Percentiles rank a stretch among this genome's conserved stretches.
These are phyloP conservation scores for Myoxocephalus aenaeus DNA, from an alignment of 2,797 vertebrate genomes.

Conservation along the genomic window DNA sequence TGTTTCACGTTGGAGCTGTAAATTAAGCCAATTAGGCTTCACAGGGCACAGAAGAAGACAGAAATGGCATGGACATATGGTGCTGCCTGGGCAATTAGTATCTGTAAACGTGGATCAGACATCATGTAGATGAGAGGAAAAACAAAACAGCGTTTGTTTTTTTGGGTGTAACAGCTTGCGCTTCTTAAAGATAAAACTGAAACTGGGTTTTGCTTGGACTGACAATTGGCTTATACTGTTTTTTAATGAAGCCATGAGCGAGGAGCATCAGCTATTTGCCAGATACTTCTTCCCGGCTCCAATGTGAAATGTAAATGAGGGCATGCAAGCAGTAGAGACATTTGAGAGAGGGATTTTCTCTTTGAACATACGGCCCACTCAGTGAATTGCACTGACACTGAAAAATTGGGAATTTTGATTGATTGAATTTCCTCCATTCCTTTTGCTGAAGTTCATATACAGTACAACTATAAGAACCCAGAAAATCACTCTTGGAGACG, in stretches of 20 bases:
- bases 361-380: slow-evolving; percentile 76
- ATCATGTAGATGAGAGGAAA: slow-evolving; percentile 71
- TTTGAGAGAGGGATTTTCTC: slow-evolving; percentile 77
- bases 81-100: slow-evolving; percentile 80
- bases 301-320: slow-evolving; percentile 82
- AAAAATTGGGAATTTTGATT: slow-evolving; percentile 84
- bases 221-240: slow-evolving; percentile 74
- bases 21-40: slow-evolving; percentile 82
- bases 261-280: slow-evolving; percentile 66
- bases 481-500: slow-evolving; percentile 70
- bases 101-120: slow-evolving; percentile 82
- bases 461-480: slow-evolving; percentile 64
- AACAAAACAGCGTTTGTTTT: slow-evolving; percentile 55
- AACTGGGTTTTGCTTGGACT: slow-evolving; percentile 62
- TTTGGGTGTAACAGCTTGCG: slow-evolving; percentile 75
- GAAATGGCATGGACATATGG: slow-evolving; percentile 81
- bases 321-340: slow-evolving; percentile 67
- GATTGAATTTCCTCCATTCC: slow-evolving; percentile 79
- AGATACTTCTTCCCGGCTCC: slow-evolving; percentile 66
- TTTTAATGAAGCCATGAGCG: slow-evolving; percentile 57
- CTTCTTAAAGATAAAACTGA: slow-evolving; percentile 76
- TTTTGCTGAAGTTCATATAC: slow-evolving; percentile 75
- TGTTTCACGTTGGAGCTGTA: slow-evolving; percentile 74
- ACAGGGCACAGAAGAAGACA: slow-evolving; percentile 72
- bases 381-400: slow-evolving; percentile 79